phyloP scores from a whole-genome alignment of 2,797 vertebrate genomes.

The Scolopax bukidnonensis region DNA sequence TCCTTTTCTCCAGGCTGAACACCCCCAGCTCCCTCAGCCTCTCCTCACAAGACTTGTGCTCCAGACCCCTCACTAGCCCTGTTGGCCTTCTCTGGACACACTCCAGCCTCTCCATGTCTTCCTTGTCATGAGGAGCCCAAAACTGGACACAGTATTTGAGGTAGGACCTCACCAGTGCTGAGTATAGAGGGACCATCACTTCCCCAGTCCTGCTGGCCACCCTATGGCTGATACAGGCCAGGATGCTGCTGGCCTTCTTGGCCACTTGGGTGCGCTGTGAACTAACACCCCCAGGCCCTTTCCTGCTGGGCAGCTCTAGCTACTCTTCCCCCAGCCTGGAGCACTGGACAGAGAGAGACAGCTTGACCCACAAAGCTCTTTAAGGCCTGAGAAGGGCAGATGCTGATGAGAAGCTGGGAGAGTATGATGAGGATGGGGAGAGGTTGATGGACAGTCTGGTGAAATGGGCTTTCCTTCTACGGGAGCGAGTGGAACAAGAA shows the following conservation, averaged over 20 bases:
- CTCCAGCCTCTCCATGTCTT: neutral
- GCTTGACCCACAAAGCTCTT: accelerated
- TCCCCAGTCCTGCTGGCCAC: neutral
- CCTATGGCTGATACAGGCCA: neutral
- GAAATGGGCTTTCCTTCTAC: neutral
- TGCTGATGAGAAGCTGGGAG: neutral
- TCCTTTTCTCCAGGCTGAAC: neutral
- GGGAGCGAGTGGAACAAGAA: no score
- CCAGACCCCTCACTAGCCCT: neutral
- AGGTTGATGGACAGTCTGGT: neutral
- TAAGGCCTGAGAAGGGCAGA: neutral
- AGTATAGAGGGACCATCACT: neutral
- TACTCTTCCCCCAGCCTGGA: neutral
- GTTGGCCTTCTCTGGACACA: neutral
- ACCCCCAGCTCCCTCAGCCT: neutral
- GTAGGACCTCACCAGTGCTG: neutral
- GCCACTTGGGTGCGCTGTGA: neutral
- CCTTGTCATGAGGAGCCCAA: neutral
- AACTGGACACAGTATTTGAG: neutral
- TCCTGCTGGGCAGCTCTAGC: neutral
- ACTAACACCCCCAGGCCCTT: neutral
- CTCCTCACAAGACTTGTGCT: neutral
- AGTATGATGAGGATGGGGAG: accelerated
- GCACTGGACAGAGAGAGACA: accelerated
- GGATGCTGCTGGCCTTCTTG: neutral